Evolutionary conservation across 2,888 invertebrate species (phyloP).

Genomic region (Kuschelorhynchus macadamiae): DNA sequence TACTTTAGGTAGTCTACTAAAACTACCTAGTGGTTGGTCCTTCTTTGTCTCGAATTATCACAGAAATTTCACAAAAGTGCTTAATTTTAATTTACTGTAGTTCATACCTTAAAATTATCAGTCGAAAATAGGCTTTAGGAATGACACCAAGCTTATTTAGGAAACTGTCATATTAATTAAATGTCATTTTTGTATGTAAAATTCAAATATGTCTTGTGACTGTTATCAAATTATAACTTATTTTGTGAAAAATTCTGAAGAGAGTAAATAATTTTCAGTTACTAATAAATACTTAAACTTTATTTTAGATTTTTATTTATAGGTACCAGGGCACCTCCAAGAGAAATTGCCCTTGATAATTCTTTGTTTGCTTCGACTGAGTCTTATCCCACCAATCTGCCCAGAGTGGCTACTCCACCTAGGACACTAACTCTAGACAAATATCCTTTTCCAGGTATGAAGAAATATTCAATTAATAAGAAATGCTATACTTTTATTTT

Average conservation of each 20-base stretch:
- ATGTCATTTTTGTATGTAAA: not conserved
- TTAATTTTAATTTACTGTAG: too few relatives aligned
- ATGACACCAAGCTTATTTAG: too few relatives aligned
- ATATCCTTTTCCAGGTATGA: slow-evolving; percentile 78
- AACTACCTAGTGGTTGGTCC: too few relatives aligned
- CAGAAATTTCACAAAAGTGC: too few relatives aligned
- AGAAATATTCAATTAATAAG: too few relatives aligned
- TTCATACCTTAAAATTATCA: too few relatives aligned
- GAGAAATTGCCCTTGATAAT: slow-evolving; percentile 89
- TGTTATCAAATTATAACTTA: slow-evolving; percentile 35
- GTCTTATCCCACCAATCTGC: slow-evolving; percentile 75
- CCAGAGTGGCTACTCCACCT: slow-evolving; percentile 91
- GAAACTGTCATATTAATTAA: too few relatives aligned
- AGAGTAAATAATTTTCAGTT: slow-evolving; percentile 6
- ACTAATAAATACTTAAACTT: not conserved
- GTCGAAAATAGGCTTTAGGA: too few relatives aligned
- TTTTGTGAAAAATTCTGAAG: slow-evolving; percentile 19
- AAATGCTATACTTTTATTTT: not conserved
- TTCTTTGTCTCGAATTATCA: too few relatives aligned
- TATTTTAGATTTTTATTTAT: slow-evolving; percentile 27
- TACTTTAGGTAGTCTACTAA: too few relatives aligned
- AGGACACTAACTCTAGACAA: slow-evolving; percentile 88
- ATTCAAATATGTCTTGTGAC: slow-evolving; percentile 27
- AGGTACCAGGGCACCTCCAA: slow-evolving; percentile 89
- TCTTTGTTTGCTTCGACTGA: slow-evolving; percentile 79